These are phyloP conservation scores for Drosophila subquinaria DNA, from an alignment of 2,888 invertebrate species.

Conservation along the genomic window DNA sequence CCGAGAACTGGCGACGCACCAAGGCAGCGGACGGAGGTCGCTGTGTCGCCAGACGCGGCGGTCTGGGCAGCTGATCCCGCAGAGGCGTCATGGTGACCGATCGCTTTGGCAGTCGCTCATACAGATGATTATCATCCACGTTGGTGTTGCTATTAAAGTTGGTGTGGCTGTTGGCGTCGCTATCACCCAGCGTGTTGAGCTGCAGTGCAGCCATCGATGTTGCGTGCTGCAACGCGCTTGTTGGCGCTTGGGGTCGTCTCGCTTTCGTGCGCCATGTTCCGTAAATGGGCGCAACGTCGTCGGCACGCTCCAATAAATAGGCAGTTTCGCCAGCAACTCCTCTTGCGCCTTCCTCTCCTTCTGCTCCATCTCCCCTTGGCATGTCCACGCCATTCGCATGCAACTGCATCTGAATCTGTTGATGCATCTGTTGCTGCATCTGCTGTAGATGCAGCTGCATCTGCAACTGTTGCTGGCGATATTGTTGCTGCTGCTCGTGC, in stretches of 20 bases:
- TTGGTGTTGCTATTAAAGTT: slow-evolving; percentile 4
- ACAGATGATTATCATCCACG: slow-evolving; percentile 70
- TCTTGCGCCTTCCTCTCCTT: slow-evolving; percentile 24
- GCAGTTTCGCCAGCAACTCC: slow-evolving; percentile 75
- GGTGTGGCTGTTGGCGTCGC: slow-evolving; percentile 21
- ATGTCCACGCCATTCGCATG: slow-evolving; percentile 60
- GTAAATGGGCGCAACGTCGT: slow-evolving; percentile 78
- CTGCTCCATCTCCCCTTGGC: slow-evolving; percentile 18
- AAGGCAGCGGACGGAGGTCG: slow-evolving; percentile 67
- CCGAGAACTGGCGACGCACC: slow-evolving; percentile 73
- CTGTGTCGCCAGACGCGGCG: slow-evolving; percentile 78
- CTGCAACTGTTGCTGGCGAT: slow-evolving; percentile 68
- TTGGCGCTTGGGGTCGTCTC: slow-evolving; percentile 80
- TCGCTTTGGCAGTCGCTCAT: slow-evolving; percentile 81
- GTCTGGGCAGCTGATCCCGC: slow-evolving; percentile 80
- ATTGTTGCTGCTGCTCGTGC: slow-evolving; percentile 74
- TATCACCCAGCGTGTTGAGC: slow-evolving; percentile 34
- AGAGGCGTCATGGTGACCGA: slow-evolving; percentile 82
- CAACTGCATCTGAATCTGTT: slow-evolving; percentile 54
- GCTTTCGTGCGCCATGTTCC: slow-evolving; percentile 85
- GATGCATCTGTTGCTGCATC: slow-evolving; percentile 47
- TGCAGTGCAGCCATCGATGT: slow-evolving; percentile 39
- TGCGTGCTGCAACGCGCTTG: slow-evolving; percentile 61
- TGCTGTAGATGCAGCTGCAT: slow-evolving; percentile 72
- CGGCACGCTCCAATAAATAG: slow-evolving; percentile 84